Percentiles rank a stretch among this genome's conserved stretches.
Conservation (phyloP, 2,888 invertebrate genomes). For the Apotomis capreana region DNA sequence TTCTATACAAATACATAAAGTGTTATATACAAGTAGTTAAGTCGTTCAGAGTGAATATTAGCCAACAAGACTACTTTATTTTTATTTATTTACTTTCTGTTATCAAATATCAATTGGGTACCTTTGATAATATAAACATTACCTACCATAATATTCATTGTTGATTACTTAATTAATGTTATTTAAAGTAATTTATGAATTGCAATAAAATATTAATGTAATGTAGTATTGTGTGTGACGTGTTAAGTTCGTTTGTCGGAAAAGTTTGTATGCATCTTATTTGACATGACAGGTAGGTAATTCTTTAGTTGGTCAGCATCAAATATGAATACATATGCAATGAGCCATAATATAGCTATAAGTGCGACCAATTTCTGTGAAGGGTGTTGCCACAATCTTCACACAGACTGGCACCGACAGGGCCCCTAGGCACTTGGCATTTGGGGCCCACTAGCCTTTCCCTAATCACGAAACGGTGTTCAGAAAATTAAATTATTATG, state of each 20-base stretch:
- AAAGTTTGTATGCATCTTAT: not conserved
- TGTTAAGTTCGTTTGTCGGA: not conserved
- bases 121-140: slow-evolving; percentile 12
- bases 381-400: too few relatives aligned
- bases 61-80: not conserved
- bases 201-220: slow-evolving; percentile 27
- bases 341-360: too few relatives aligned
- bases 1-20: not conserved
- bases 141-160: slow-evolving; percentile 14
- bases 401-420: too few relatives aligned
- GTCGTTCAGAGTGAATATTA: not conserved
- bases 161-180: slow-evolving; percentile 17
- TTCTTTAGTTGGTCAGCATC: not conserved
- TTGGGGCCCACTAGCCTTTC: too few relatives aligned
- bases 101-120: not conserved
- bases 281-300: not conserved
- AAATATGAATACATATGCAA: not conserved
- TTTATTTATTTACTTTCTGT: not conserved
- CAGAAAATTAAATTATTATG: too few relatives aligned
- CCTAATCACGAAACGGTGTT: too few relatives aligned
- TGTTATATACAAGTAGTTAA: not conserved
- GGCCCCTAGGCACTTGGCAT: too few relatives aligned
- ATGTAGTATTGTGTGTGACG: slow-evolving; percentile 12
- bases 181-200: slow-evolving; percentile 28
- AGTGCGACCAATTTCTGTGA: too few relatives aligned